Evolutionary conservation across 2,797 vertebrate species (phyloP), one percentile per base, ranked within the genome.

Genomic region (Gallinago nigripennis): DNA sequence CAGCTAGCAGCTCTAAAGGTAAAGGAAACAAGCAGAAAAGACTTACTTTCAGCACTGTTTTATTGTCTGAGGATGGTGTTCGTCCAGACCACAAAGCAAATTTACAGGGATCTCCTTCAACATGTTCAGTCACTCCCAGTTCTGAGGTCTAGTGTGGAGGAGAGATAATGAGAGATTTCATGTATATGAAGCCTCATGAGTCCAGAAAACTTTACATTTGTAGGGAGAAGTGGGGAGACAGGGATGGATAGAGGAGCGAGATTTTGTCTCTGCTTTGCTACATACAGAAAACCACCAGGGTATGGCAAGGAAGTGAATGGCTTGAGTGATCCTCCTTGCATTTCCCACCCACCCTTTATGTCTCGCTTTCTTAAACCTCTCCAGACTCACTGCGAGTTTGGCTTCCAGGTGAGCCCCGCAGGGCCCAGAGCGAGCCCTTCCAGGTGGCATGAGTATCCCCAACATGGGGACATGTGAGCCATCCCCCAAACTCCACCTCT

Each of bases 61-160:
- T 99, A 93, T 99, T 99, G 96, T 99, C 99, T 53, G 99, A 99
- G 64, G 99, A 99, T 6, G 99, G 99, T 39, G 99, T 99, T 94
- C 99, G 98, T 97, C 99, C 99, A 66, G 99, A 99, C 99, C 99
- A 99, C 92, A 99, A 98, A 82, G 99, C 99, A 96, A 99, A 99
- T 97, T 99, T 99, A 98, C 99, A 99, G 30, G 99, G 98, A 95
- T 99, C 99, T 3, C 99, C 99, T 97, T 99, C 99, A 37, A 99
- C 99, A 25, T 99, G 99, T 94, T 99, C 99, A 0, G 99, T 99
- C 93, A 99, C 99, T 91, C 99, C 99, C 97, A 99, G 94, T 97
- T 99, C 99, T 86, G 99, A 99, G 68, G 99, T 99, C 99, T 99
- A 97, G 89, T 48, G 96, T 94, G 95, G 85, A 96, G 78, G 82